phyloP scores from a whole-genome alignment of 2,797 vertebrate genomes.

The Tokudaia muenninki region DNA sequence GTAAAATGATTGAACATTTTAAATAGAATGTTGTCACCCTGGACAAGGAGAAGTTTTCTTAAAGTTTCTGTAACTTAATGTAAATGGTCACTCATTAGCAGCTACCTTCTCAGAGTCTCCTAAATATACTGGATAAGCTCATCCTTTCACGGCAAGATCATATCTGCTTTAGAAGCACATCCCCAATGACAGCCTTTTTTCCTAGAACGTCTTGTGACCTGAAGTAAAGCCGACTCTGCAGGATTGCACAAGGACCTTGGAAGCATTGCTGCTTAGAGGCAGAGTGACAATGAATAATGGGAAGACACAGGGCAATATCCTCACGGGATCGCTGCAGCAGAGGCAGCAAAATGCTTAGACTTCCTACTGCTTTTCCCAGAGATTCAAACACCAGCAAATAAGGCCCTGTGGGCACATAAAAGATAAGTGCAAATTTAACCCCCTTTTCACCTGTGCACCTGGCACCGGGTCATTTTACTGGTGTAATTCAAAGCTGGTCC shows the following conservation, averaged over 20 bases:
- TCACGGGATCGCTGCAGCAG: constrained; percentile 72
- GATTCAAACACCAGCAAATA: constrained; percentile 84
- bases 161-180: constrained; percentile 71
- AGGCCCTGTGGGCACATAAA: constrained; percentile 80
- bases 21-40: not conserved
- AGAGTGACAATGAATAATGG: constrained; percentile 69
- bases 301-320: constrained; percentile 76
- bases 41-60: constrained; percentile 24
- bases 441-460: constrained; percentile 70
- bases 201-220: constrained; percentile 75
- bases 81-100: constrained; percentile 51
- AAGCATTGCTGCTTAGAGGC: constrained; percentile 81
- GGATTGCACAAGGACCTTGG: constrained; percentile 75
- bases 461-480: not conserved
- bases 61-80: constrained; percentile 44
- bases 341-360: constrained; percentile 80
- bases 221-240: constrained; percentile 76
- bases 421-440: constrained; percentile 79
- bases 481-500: constrained; percentile 38
- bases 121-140: constrained; percentile 67
- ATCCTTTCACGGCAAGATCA: constrained; percentile 58
- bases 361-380: constrained; percentile 74
- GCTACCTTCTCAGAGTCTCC: constrained; percentile 30
- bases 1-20: constrained; percentile 31
- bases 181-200: constrained; percentile 74